Conservation (phyloP, 1,140 invertebrate genomes). For the Listronotus oregonensis region DNA sequence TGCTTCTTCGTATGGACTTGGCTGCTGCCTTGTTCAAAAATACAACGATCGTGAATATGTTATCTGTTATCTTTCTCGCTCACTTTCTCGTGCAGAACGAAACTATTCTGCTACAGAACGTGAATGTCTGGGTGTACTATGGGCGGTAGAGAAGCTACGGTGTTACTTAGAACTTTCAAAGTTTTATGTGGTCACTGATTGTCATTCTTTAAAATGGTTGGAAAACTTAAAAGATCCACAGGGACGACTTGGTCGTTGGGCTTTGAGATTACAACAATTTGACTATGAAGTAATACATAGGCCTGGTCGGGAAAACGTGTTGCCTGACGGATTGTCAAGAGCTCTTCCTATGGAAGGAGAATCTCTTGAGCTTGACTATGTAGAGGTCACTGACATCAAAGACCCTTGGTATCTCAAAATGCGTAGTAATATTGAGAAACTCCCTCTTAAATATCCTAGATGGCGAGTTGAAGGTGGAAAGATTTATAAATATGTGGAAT, state of each 20-base stretch:
- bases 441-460: conserved; percentile 28
- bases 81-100: conserved; percentile 45
- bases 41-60: conserved; percentile 20
- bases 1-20: conserved; percentile 36
- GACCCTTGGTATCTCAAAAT: conserved; percentile 24
- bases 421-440: conserved; percentile 9
- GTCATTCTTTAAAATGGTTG: conserved; percentile 57
- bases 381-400: neutral
- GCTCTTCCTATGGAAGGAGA: neutral
- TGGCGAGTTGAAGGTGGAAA: conserved; percentile 22
- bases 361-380: neutral
- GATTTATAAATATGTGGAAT: conserved; percentile 26
- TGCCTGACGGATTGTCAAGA: conserved; percentile 6
- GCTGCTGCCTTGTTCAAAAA: conserved; percentile 38
- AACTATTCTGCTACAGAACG: conserved; percentile 58
- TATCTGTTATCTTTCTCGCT: conserved; percentile 19
- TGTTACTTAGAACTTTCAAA: conserved; percentile 54
- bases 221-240: conserved; percentile 53
- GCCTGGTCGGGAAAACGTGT: conserved; percentile 42
- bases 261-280: conserved; percentile 53
- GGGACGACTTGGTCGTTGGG: conserved; percentile 57
- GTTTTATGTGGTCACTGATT: conserved; percentile 60
- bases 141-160: conserved; percentile 54
- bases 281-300: conserved; percentile 54
- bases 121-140: conserved; percentile 59